Percentiles rank a stretch among this genome's conserved stretches.
Conservation (phyloP, 1,140 invertebrate species). For the Heliconius hermathena region DNA sequence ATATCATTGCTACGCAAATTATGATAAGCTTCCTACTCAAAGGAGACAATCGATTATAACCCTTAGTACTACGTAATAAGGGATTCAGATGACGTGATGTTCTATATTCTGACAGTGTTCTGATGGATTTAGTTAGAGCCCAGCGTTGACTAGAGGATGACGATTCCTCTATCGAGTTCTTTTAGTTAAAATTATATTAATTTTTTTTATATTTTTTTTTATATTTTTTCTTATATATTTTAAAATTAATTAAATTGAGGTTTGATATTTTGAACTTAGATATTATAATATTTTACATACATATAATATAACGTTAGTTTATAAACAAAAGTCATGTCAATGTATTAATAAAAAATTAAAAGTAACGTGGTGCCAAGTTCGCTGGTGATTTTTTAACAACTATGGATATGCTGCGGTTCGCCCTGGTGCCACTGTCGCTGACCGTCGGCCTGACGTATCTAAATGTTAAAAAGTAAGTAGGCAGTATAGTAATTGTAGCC, state of each 20-base stretch:
- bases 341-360: not conserved
- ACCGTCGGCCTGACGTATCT: conserved; percentile 68
- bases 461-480: conserved; percentile 74
- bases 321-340: not conserved
- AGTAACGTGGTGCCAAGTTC: not conserved
- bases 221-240: too few relatives aligned
- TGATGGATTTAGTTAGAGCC: conserved; percentile 14
- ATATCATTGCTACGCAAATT: conserved; percentile 66
- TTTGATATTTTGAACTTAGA: not conserved
- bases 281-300: too few relatives aligned
- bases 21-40: conserved; percentile 49
- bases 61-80: conserved; percentile 39
- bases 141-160: conserved; percentile 13
- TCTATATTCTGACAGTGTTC: conserved; percentile 5
- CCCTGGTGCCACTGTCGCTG: conserved; percentile 62
- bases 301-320: too few relatives aligned
- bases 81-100: not conserved
- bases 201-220: not conserved
- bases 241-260: too few relatives aligned
- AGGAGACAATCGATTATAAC: conserved; percentile 30
- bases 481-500: too few relatives aligned
- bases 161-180: not conserved
- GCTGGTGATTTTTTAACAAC: conserved; percentile 23
- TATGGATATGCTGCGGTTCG: conserved; percentile 64
- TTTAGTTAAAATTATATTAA: not conserved